phyloP scores from a whole-genome alignment of 2,797 vertebrate genomes.

The Triplophysa bombifrons region DNA sequence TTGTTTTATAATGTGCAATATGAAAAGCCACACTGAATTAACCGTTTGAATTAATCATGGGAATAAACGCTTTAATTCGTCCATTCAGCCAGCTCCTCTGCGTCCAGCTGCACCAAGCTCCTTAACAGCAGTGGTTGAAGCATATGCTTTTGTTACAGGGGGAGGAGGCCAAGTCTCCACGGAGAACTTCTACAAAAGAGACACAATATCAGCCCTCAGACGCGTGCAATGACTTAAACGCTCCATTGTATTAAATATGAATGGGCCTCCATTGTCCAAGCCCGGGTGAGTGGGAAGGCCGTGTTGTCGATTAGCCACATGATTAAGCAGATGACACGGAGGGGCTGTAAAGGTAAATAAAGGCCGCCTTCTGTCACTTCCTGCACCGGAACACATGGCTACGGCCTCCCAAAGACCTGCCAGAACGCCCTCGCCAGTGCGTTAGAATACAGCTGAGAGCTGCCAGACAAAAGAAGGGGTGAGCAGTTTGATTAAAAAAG shows the following conservation, averaged over 20 bases:
- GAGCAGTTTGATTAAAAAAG: constrained; percentile 75
- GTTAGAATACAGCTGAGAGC: constrained; percentile 57
- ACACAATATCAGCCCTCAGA: constrained; percentile 85
- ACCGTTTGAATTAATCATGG: constrained; percentile 86
- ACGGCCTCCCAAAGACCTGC: constrained; percentile 40
- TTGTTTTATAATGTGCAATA: constrained; percentile 82
- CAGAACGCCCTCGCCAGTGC: constrained; percentile 50
- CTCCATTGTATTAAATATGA: constrained; percentile 96
- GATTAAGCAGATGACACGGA: constrained; percentile 98
- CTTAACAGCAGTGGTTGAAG: constrained; percentile 82
- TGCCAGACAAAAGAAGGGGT: constrained; percentile 53
- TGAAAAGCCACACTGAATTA: constrained; percentile 78
- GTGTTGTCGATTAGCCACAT: constrained; percentile 92
- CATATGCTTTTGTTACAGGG: constrained; percentile 88
- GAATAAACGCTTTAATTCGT: constrained; percentile 79
- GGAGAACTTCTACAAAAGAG: constrained; percentile 86
- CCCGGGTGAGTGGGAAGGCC: constrained; percentile 78
- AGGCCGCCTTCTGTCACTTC: constrained; percentile 93
- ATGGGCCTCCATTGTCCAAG: constrained; percentile 87
- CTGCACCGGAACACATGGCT: constrained; percentile 78
- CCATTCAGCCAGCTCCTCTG: constrained; percentile 54
- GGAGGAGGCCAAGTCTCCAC: constrained; percentile 75
- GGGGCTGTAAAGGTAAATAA: constrained; percentile 92
- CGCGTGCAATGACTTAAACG: constrained; percentile 93
- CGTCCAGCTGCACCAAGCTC: constrained; percentile 88